Percentiles rank a stretch among this genome's conserved stretches.
phyloP scores from a whole-genome alignment of 2,888 invertebrate species.

The Bhutanitis thaidina region DNA sequence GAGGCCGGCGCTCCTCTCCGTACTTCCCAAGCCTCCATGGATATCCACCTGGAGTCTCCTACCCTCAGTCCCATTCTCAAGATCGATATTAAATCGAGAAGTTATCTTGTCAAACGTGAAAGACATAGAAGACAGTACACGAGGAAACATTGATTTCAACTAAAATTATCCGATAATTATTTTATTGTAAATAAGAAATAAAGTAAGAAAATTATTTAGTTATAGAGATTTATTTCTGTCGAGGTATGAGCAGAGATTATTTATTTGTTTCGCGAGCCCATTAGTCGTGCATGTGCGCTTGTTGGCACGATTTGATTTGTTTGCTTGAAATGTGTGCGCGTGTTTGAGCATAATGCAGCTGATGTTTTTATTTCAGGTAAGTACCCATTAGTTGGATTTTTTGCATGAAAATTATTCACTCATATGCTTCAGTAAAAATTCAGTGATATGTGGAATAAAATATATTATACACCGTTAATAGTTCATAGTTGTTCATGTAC shows the following conservation, averaged over 20 bases:
- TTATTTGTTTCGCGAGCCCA: conserved; percentile 23
- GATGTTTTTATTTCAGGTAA: conserved; percentile 6
- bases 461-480: no score
- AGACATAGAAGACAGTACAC: conserved; percentile 37
- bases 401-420: neutral
- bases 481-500: no score
- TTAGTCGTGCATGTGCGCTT: conserved; percentile 47
- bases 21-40: conserved; percentile 56
- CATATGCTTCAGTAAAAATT: no score
- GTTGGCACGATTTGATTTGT: conserved; percentile 29
- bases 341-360: conserved; percentile 20
- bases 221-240: conserved; percentile 32
- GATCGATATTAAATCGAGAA: conserved; percentile 30
- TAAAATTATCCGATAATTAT: conserved; percentile 19
- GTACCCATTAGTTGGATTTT: conserved; percentile 4
- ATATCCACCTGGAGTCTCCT: conserved; percentile 46
- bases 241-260: conserved; percentile 65
- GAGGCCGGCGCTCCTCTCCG: conserved; percentile 49
- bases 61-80: conserved; percentile 26
- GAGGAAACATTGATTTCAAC: conserved; percentile 31
- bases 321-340: conserved; percentile 45
- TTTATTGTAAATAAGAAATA: conserved; percentile 38
- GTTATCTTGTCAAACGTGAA: conserved; percentile 47
- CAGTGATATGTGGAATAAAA: no score
- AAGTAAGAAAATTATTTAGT: conserved; percentile 24